Base-by-base conservation (phyloP, 2,113 vertebrate species). In the Siniperca knerii region DNA sequence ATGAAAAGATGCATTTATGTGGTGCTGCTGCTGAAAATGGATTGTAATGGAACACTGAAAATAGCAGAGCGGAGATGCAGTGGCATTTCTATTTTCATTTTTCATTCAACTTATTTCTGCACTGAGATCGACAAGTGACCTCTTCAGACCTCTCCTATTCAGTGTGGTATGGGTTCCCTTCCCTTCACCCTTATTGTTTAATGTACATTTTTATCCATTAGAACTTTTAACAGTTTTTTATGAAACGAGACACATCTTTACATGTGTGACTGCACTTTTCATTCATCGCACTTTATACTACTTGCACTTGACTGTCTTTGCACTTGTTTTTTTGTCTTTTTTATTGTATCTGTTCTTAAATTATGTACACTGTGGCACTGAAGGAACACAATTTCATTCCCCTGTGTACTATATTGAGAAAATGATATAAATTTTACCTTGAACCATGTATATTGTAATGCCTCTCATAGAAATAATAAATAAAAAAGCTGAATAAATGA, bases 1-100 rank as follows among this genome's bases (percentile, higher is more conserved):
- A 71, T 75, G 68, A 85, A 85, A 79, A 83, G 44, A 78, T 74
- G 35, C 25, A 61, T 62, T 68, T 40, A 1, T 60, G 44, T 72
- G 62, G 9, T 12, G 52, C 21, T 77, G 67, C 62, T 67, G 62
- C 74, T 79, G 55, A 6, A 62, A 81, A 85, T 76, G 12, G 62
- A 76, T 37, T 77, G 18, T 44, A 67, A 55, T 33, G 35, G 10
- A 11, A 58, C 35, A 64, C 16, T 50, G 29, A 52, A 72, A 68
- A 18, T 2, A 25, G 58, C 52, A 60, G 65, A 73, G 57, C 33
- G 58, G 60, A 69, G 1, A 74, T 18, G 40, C 67, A 66, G 50
- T 15, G 40, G 2, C 13, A 55, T 11, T 37, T 13, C 10, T 75
- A 16, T 62, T 61, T 74, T 79, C 15, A 23, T 79, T 70, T 55